Conservation (phyloP, 2,797 vertebrate species). For the Epinephelus coioides region DNA sequence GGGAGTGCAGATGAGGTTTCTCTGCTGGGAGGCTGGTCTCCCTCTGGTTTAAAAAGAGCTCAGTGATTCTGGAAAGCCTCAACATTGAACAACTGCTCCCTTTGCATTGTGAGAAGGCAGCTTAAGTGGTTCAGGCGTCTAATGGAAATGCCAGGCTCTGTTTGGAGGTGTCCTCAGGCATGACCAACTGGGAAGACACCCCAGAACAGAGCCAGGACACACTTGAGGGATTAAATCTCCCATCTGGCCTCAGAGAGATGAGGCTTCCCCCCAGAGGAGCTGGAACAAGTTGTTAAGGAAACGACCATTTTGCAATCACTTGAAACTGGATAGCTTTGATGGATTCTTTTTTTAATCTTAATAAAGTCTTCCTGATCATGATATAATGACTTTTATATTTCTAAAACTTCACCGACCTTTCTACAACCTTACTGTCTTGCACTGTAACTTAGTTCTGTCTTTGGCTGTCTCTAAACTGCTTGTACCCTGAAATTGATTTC, state of each 20-base stretch:
- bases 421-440: not conserved
- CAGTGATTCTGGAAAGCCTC: slow-evolving; percentile 34
- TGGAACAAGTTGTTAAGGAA: not conserved
- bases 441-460: slow-evolving; percentile 51
- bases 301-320: not conserved
- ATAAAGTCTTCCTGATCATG: slow-evolving; percentile 1
- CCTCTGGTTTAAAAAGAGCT: slow-evolving; percentile 37
- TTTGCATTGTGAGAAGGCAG: slow-evolving; percentile 6
- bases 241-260: slow-evolving; percentile 5
- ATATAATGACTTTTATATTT: slow-evolving; percentile 12
- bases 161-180: slow-evolving; percentile 41
- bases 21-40: slow-evolving; percentile 13
- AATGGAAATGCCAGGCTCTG: slow-evolving; percentile 45
- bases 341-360: not conserved
- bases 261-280: slow-evolving; percentile 1
- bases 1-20: slow-evolving; percentile 49
- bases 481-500: slow-evolving; percentile 72
- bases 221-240: slow-evolving; percentile 34
- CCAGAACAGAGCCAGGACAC: slow-evolving; percentile 31
- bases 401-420: slow-evolving; percentile 27
- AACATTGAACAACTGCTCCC: slow-evolving; percentile 6
- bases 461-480: slow-evolving; percentile 39
- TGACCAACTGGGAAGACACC: slow-evolving; percentile 43
- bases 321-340: not conserved
- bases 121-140: slow-evolving; percentile 22